phyloP scores from a whole-genome alignment of 1,140 invertebrate species.

The Monochamus saltuarius region DNA sequence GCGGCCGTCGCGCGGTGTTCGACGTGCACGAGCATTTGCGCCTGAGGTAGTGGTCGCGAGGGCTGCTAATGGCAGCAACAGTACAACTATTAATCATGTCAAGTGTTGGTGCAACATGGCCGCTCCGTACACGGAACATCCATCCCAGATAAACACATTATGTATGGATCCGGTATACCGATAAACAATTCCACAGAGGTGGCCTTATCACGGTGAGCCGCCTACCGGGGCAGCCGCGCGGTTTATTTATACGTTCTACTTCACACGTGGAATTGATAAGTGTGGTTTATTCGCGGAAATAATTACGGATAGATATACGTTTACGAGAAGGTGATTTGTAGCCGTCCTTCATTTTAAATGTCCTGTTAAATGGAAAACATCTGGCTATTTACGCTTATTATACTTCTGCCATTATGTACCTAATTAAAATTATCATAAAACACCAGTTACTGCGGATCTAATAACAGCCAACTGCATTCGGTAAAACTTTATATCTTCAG shows the following conservation, averaged over 20 bases:
- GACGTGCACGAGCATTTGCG: neutral
- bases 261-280: slow-evolving; percentile 29
- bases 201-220: slow-evolving; percentile 20
- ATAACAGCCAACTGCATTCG: too few species aligned
- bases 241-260: slow-evolving; percentile 12
- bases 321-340: slow-evolving; percentile 17
- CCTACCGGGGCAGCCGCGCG: neutral
- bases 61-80: slow-evolving; percentile 49
- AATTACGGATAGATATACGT: slow-evolving; percentile 6
- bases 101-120: slow-evolving; percentile 49
- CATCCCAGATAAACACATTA: slow-evolving; percentile 51
- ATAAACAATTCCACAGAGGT: slow-evolving; percentile 48
- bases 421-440: too few species aligned
- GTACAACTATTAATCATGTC: slow-evolving; percentile 50
- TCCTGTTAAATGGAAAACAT: too few species aligned
- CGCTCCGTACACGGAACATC: slow-evolving; percentile 49
- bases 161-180: slow-evolving; percentile 47
- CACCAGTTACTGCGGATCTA: too few species aligned
- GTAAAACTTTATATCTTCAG: too few species aligned
- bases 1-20: slow-evolving; percentile 6
- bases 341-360: neutral
- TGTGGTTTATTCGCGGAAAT: slow-evolving; percentile 25
- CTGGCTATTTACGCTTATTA: too few species aligned
- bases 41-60: slow-evolving; percentile 35
- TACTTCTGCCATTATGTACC: too few species aligned